Base-by-base conservation (phyloP, 2,888 invertebrate genomes). In the Caenorhabditis sp. region DNA sequence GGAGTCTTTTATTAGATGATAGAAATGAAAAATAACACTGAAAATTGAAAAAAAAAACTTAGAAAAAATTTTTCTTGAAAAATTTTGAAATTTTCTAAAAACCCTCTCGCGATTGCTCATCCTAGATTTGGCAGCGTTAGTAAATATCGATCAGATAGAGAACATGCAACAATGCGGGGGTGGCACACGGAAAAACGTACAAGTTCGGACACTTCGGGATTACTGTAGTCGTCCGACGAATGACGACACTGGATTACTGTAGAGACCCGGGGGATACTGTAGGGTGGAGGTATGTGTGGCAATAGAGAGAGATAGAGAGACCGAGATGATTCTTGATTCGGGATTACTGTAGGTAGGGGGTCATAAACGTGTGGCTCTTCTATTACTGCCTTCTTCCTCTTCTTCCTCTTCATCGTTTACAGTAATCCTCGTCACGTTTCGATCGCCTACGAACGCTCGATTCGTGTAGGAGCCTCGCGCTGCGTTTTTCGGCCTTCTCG, bases 361-460 rank as follows among this genome's bases (percentile, higher is more conserved):
- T 70, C 51, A 54, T 26, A 51, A 68, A 16, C 51, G 22, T 24
- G 68, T 68, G 0, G 44, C 68, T 35, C 73, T 44, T 35, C 44
- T 54, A n/a, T n/a, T n/a, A n/a, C n/a, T n/a, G n/a, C n/a, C n/a
- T 26, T 56, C 47, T n/a, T 51, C 49, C 7, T 64, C 70, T 2
- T 31, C 26, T 16, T 83, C 83, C 28, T 68, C n/a, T n/a, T n/a
- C 68, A 6, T 66, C 75, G 28, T 84, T 84, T 7, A 80, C 76
- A n/a, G 76, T 58, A 31, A 84, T 84, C 26, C 80, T 31, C 19
- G 80, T 84, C 8, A 80, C 76, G 38, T 80, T 80, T 31, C 64
- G 26, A 10, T 44, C 72, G 1, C 22, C 54, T 1, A 58, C 44
- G 51, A 74, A 83, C 12, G 47, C 70, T 6, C 59, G 28, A 72